Base-by-base conservation (phyloP, 2,888 invertebrate species). In the Rugalucina vietnamica region DNA sequence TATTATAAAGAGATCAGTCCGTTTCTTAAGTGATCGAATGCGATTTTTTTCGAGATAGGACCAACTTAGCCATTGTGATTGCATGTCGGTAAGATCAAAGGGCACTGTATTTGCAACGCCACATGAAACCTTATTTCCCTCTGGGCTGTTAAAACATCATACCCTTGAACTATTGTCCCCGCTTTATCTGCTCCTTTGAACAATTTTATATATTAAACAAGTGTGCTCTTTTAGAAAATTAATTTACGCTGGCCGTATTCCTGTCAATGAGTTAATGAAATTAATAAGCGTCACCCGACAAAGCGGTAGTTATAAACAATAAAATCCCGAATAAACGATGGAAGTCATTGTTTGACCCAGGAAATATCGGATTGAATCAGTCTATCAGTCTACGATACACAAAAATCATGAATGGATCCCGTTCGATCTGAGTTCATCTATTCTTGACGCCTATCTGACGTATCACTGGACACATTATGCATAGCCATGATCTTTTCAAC, bases 391-490 rank as follows among this genome's bases (percentile, higher is more conserved):
- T 65, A 65, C 34, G 24, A 34, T 65, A 65, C 65, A 8, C 65
- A 65, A 18, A 65, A 34, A 2, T n/a, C 34, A 12, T 65, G 34
- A 65, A 65, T 65, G 34, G 34, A 18, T 3, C 65, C 18, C 65
- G 65, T 65, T 65, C 65, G 24, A 34, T n/a, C 34, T 65, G 65
- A 65, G 65, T 65, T 65, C 65, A 65, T 65, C 65, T 65, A 34
- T 65, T 65, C 65, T 34, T 24, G 34, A 5, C 32, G 65, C 1
- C 65, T 29, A 65, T 65, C 34, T 34, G 65, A 65, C 65, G 65
- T 65, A 65, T 65, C 65, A 65, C 21, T 65, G 65, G 65, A 32
- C 21, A 4, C 34, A 34, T 65, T 65, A 65, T 65, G 34, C 1
- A 34, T 8, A 24, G 18, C 29, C 29, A 65, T 34, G 34, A 18